Percentiles rank a stretch among this genome's conserved stretches.
Evolutionary conservation across 2,888 invertebrate genomes (phyloP).

Genomic region (Busseola fusca): DNA sequence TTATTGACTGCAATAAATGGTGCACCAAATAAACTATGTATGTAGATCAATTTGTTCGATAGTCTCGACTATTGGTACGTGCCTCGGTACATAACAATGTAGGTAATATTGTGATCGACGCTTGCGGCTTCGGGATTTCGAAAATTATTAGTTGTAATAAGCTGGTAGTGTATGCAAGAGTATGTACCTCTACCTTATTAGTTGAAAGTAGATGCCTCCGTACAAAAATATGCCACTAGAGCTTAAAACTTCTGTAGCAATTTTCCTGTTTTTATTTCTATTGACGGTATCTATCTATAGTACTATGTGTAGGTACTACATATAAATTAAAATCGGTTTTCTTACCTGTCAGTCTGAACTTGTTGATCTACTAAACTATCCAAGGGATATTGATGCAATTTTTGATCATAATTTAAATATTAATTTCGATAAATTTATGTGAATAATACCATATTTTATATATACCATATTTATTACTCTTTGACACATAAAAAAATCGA

Average conservation of each 20-base stretch:
- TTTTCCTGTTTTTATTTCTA: neutral
- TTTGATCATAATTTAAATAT: too few species aligned
- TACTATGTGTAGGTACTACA: neutral
- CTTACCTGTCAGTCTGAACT: neutral
- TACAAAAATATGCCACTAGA: neutral
- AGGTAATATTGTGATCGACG: constrained; percentile 50
- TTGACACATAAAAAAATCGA: too few species aligned
- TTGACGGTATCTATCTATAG: neutral
- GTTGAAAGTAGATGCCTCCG: neutral
- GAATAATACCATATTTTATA: too few species aligned
- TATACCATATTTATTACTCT: too few species aligned
- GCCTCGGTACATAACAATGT: constrained; percentile 59
- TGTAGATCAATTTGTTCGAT: constrained; percentile 65
- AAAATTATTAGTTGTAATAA: constrained; percentile 49
- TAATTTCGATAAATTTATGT: neutral
- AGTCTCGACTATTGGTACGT: too few species aligned
- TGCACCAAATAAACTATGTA: constrained; percentile 59
- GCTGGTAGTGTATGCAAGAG: constrained; percentile 13
- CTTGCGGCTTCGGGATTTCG: constrained; percentile 55
- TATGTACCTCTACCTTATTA: constrained; percentile 18
- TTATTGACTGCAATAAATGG: constrained; percentile 63
- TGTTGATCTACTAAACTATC: neutral
- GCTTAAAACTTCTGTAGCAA: neutral
- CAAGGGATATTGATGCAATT: neutral
- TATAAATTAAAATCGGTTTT: neutral